These are phyloP conservation scores for Leptobrachium leishanense DNA, from an alignment of 2,113 vertebrate genomes.

Conservation along the genomic window DNA sequence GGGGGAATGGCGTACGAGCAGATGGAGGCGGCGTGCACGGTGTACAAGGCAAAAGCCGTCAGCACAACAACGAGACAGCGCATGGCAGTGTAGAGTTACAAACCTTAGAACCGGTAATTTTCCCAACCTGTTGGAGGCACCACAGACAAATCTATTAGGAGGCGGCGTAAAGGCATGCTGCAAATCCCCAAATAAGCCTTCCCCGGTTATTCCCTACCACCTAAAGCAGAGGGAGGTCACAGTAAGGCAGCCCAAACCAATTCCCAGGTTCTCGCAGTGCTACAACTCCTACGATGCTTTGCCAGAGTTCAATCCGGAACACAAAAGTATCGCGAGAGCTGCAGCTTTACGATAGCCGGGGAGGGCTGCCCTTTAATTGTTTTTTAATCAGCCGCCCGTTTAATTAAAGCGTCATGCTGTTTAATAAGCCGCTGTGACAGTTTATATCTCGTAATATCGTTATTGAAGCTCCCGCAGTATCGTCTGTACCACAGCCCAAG, in stretches of 20 bases:
- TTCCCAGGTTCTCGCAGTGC: too few species aligned
- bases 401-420: conserved; percentile 1
- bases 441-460: conserved; percentile 28
- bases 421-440: too few species aligned
- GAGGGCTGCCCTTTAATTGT: too few species aligned
- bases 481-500: conserved; percentile 31
- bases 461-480: neutral
- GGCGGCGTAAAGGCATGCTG: conserved; percentile 53
- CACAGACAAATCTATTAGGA: conserved; percentile 74
- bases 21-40: neutral
- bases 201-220: conserved; percentile 1
- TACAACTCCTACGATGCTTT: too few species aligned
- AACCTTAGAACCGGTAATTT: conserved; percentile 79
- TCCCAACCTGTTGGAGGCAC: conserved; percentile 83
- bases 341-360: too few species aligned
- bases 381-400: neutral
- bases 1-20: conserved; percentile 3
- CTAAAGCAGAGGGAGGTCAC: neutral
- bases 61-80: conserved; percentile 49
- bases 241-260: too few species aligned
- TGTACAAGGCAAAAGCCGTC: conserved; percentile 53
- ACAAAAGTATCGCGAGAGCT: too few species aligned
- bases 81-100: conserved; percentile 62
- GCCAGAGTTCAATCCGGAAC: too few species aligned
- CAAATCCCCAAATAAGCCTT: conserved; percentile 56